Evolutionary conservation across 2,797 vertebrate genomes (phyloP).

Genomic region (Cossypha dichroa): DNA sequence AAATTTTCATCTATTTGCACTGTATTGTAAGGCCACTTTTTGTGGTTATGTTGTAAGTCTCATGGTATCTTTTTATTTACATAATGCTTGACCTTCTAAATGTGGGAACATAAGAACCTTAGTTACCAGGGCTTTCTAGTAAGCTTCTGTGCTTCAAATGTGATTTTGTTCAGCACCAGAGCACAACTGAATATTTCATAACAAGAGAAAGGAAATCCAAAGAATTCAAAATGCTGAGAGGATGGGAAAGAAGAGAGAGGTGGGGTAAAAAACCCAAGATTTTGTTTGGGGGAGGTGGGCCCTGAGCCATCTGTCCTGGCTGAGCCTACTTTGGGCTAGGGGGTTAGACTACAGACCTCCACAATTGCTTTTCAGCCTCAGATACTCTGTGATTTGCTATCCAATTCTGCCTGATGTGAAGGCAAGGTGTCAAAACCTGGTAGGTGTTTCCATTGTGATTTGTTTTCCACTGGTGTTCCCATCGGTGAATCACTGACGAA

Average conservation of each 20-base stretch:
- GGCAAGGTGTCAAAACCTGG: background rate
- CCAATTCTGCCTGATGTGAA: accelerated
- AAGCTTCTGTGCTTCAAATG: background rate
- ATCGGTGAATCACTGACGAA: background rate
- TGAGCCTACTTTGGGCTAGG: background rate
- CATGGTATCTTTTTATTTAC: background rate
- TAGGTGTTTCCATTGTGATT: background rate
- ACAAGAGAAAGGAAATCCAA: background rate
- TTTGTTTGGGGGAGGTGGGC: background rate
- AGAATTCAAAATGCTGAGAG: background rate
- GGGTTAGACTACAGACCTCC: background rate
- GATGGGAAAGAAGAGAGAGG: accelerated
- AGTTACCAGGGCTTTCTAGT: background rate
- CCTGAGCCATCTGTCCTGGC: background rate
- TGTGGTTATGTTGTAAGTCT: background rate
- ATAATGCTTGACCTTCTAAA: background rate
- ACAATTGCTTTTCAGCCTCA: background rate
- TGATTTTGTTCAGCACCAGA: background rate
- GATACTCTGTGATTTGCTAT: background rate
- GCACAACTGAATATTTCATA: background rate
- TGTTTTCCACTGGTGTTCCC: background rate
- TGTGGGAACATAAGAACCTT: background rate
- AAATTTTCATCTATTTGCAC: background rate
- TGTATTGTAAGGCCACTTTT: background rate
- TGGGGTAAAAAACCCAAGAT: accelerated